Evolutionary conservation across 2,888 invertebrate species (phyloP).

Genomic region (Lamellibrachia columna): DNA sequence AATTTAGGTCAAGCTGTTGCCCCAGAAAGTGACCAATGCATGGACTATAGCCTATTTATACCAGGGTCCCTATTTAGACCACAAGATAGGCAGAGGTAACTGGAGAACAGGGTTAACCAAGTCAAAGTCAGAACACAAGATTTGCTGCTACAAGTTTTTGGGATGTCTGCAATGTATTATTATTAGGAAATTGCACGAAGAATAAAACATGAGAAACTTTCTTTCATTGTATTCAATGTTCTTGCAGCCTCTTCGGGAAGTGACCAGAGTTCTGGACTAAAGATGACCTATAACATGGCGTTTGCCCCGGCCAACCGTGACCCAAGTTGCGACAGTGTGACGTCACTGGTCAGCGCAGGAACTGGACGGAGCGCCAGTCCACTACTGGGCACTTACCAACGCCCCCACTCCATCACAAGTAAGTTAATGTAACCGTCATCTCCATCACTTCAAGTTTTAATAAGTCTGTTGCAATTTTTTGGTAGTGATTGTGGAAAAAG

Average conservation of each 20-base stretch:
- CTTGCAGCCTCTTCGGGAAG: conserved; percentile 78
- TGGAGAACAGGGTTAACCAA: neutral
- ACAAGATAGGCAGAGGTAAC: neutral
- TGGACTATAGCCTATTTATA: conserved; percentile 6
- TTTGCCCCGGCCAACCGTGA: conserved; percentile 55
- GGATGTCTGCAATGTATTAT: neutral
- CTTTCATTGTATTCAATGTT: neutral
- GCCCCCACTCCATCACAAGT: conserved; percentile 36
- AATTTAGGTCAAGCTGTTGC: neutral
- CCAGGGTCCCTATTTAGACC: neutral
- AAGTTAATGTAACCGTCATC: neutral
- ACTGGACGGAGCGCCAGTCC: conserved; percentile 77
- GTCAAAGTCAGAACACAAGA: too few relatives aligned
- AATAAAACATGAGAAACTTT: too few relatives aligned
- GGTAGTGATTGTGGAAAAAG: too few relatives aligned
- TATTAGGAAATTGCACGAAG: neutral
- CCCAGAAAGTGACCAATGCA: neutral
- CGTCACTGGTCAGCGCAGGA: conserved; percentile 77
- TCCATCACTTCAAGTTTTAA: too few relatives aligned
- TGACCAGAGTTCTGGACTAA: conserved; percentile 65
- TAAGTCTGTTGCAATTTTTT: too few relatives aligned
- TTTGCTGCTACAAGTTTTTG: neutral
- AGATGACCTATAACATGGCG: conserved; percentile 45
- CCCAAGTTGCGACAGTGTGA: conserved; percentile 75
- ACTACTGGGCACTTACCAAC: conserved; percentile 67